Base-by-base conservation (phyloP, 2,113 vertebrate species). In the Phrynosoma blainvillii region DNA sequence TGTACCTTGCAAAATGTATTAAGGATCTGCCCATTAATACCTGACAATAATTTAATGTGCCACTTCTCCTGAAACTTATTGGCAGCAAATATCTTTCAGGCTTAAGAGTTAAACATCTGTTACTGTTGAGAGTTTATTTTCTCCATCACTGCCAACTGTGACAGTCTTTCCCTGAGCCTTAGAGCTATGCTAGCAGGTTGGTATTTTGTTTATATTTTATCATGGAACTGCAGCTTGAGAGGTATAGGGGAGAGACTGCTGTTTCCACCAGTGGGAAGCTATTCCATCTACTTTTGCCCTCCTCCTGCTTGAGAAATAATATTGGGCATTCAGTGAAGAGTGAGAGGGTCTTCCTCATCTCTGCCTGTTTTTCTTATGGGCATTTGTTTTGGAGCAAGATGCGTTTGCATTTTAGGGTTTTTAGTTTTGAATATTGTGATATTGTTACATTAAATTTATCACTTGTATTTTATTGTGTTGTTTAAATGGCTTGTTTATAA, bases 1-100 rank as follows among this genome's bases (percentile, higher is more conserved):
- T 21, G 25, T 54, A 54, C 56, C 62, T 86, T n/a, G 59, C 71
- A 84, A 81, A 73, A 77, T 4, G 54, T 75, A 27, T 66, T 23
- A 81, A 30, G 32, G 30, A 66, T 11, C 54, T 82, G 82, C 0
- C 0, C 42, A 7, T 62, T 87, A 4, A 1, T 32, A n/a, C 3
- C 11, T 73, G 85, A 82, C 27, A 79, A 80, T 87, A 93, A 86
- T 54, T 87, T 20, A 85, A 88, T 82, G 78, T 77, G 18, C 1
- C 36, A 1, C 36, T 62, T n/a, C 59, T 89, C 62, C 68, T 89
- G 76, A 65, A 92, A 84, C 21, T 27, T 52, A 79, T 86, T 73
- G 79, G 13, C 16, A 75, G 74, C 74, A 65, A 78, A 85, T 76
- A 77, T 77, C 16, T 74, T 78, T 82, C 66, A 76, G 47, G 42